Evolutionary conservation across 2,797 vertebrate species (phyloP).

Genomic region (Xenentodon cancila): DNA sequence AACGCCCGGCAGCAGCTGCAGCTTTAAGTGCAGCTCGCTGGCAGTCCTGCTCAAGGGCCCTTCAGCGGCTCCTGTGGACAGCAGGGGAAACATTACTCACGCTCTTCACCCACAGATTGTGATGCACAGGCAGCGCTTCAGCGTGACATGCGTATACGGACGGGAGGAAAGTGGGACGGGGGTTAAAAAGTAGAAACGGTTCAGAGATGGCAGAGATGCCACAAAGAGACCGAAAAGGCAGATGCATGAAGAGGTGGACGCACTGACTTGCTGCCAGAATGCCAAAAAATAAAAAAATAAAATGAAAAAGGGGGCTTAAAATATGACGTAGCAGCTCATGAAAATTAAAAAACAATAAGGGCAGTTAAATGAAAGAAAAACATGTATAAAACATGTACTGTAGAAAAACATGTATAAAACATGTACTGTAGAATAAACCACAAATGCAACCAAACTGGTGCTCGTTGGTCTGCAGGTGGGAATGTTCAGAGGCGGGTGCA

Average conservation of each 20-base stretch:
- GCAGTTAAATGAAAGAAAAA: too few species aligned
- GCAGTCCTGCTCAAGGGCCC: slow-evolving; percentile 33
- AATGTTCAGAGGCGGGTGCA: neutral
- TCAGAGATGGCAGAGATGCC: neutral
- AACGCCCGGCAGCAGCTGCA: neutral
- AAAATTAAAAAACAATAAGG: too few species aligned
- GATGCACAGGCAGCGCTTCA: slow-evolving; percentile 39
- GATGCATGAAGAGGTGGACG: too few species aligned
- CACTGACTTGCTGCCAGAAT: too few species aligned
- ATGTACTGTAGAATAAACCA: too few species aligned
- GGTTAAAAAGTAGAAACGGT: slow-evolving; percentile 25
- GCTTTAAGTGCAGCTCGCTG: neutral
- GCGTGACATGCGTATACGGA: slow-evolving; percentile 16
- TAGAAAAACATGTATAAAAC: too few species aligned
- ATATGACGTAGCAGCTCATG: too few species aligned
- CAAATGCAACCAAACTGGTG: too few species aligned
- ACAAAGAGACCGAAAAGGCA: slow-evolving; percentile 5
- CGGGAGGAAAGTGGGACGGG: slow-evolving; percentile 30
- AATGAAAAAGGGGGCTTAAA: too few species aligned
- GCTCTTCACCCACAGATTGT: slow-evolving; percentile 30
- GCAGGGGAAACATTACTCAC: slow-evolving; percentile 34
- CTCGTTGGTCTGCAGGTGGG: neutral
- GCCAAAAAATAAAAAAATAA: too few species aligned
- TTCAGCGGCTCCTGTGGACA: slow-evolving; percentile 20
- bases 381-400: too few species aligned